Percentiles rank a stretch among this genome's conserved stretches.
Conservation (phyloP, 2,888 invertebrate species). For the Criorhina ranunculi region DNA sequence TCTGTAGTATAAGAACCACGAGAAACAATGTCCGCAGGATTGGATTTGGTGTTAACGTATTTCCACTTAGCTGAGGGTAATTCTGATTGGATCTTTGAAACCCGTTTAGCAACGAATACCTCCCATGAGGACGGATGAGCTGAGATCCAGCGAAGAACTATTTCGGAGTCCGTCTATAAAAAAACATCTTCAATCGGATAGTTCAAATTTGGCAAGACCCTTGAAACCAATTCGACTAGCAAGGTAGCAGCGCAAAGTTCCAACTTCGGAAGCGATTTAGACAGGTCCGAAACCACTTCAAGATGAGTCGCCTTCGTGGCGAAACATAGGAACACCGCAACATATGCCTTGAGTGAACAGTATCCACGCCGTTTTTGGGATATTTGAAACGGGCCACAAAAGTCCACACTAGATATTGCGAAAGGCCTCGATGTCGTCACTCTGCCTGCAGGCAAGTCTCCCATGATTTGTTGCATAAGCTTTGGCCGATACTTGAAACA, state of each 20-base stretch:
- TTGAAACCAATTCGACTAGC: slow-evolving; percentile 69
- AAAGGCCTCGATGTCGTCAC: slow-evolving; percentile 14
- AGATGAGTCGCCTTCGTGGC: slow-evolving; percentile 44
- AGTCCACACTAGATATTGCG: slow-evolving; percentile 8
- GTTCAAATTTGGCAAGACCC: slow-evolving; percentile 42
- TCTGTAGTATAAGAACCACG: slow-evolving; percentile 67
- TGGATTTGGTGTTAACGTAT: slow-evolving; percentile 78
- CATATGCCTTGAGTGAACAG: slow-evolving; percentile 28
- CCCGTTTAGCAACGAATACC: slow-evolving; percentile 78
- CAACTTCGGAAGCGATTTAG: slow-evolving; percentile 77
- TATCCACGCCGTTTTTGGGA: background rate
- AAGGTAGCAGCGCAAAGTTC: slow-evolving; percentile 79
- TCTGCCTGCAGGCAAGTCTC: slow-evolving; percentile 25
- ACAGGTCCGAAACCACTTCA: background rate
- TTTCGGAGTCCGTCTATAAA: slow-evolving; percentile 75
- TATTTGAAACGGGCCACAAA: slow-evolving; percentile 27
- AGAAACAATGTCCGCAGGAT: slow-evolving; percentile 80
- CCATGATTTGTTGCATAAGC: slow-evolving; percentile 34
- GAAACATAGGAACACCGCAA: slow-evolving; percentile 33
- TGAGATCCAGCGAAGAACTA: slow-evolving; percentile 65
- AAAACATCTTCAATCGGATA: slow-evolving; percentile 32
- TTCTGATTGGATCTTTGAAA: slow-evolving; percentile 78
- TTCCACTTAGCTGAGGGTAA: slow-evolving; percentile 76
- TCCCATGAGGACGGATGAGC: slow-evolving; percentile 36
- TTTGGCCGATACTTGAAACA: slow-evolving; percentile 41